A percentile compares a stretch with the other conserved stretches of the same genome.
These are phyloP conservation scores for Drosophila sucinea DNA, from an alignment of 1,140 invertebrate genomes.

Conservation along the genomic window DNA sequence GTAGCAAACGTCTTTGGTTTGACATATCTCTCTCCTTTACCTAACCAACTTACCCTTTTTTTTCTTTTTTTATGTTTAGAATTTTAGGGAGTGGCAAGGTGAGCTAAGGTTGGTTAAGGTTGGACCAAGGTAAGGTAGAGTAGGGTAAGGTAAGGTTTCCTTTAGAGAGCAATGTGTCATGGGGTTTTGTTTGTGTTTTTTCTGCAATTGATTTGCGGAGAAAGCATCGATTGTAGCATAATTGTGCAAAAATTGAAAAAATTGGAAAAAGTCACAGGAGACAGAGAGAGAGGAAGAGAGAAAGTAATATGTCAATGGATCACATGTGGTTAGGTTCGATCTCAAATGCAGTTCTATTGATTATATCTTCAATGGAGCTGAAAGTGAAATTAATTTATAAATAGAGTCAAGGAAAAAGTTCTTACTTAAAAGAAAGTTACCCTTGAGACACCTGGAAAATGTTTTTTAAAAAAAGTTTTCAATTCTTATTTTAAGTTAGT, in stretches of 20 bases:
- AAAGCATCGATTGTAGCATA: conserved; percentile 80
- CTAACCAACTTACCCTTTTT: conserved; percentile 33
- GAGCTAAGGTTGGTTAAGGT: conserved; percentile 47
- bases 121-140: conserved; percentile 67
- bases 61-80: conserved; percentile 29
- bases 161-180: conserved; percentile 67
- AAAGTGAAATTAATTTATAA: conserved; percentile 31
- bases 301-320: conserved; percentile 10
- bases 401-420: conserved; percentile 12
- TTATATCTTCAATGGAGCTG: conserved; percentile 14
- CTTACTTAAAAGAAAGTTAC: neutral
- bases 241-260: conserved; percentile 80
- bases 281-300: neutral
- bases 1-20: conserved; percentile 73
- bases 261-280: conserved; percentile 77
- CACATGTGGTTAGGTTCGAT: conserved; percentile 35
- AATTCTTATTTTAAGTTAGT: too few relatives aligned
- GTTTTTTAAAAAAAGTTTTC: too few relatives aligned
- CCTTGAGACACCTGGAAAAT: too few relatives aligned
- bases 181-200: conserved; percentile 81
- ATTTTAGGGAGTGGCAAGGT: conserved; percentile 57
- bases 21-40: conserved; percentile 17
- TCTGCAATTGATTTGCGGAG: conserved; percentile 80
- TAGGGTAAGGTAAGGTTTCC: conserved; percentile 55
- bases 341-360: conserved; percentile 12